Conservation (phyloP, 2,888 invertebrate genomes). For the Xanthorhoe designata region DNA sequence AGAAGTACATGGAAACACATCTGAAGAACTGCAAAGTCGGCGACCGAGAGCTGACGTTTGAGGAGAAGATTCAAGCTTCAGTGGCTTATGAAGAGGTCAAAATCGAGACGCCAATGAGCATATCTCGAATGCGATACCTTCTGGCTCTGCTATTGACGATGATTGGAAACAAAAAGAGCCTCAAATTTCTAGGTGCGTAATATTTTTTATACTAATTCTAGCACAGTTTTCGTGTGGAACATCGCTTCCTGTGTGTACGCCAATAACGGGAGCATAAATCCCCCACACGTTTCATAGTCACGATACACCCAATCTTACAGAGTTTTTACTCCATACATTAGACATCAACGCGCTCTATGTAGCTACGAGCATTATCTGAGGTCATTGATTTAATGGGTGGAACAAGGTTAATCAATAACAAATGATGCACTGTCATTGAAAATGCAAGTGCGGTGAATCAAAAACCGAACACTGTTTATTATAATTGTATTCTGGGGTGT, state of each 20-base stretch:
- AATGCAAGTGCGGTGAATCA: constrained; percentile 54
- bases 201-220: constrained; percentile 47
- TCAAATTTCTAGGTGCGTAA: constrained; percentile 91
- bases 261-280: constrained; percentile 63
- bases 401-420: constrained; percentile 66
- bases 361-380: constrained; percentile 55
- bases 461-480: constrained; percentile 51
- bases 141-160: constrained; percentile 93
- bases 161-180: constrained; percentile 92
- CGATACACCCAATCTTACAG: constrained; percentile 41
- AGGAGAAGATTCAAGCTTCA: constrained; percentile 59
- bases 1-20: constrained; percentile 89
- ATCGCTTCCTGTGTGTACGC: constrained; percentile 80
- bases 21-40: constrained; percentile 76
- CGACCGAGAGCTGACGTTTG: constrained; percentile 56
- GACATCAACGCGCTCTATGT: constrained; percentile 73
- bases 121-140: constrained; percentile 91
- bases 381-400: constrained; percentile 59
- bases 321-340: constrained; percentile 58
- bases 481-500: constrained; percentile 56
- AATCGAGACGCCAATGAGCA: constrained; percentile 84
- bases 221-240: constrained; percentile 76
- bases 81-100: constrained; percentile 69
- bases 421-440: constrained; percentile 66
- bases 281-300: constrained; percentile 54